phyloP scores from a whole-genome alignment of 2,888 invertebrate species.

The Campoplex capitator region DNA sequence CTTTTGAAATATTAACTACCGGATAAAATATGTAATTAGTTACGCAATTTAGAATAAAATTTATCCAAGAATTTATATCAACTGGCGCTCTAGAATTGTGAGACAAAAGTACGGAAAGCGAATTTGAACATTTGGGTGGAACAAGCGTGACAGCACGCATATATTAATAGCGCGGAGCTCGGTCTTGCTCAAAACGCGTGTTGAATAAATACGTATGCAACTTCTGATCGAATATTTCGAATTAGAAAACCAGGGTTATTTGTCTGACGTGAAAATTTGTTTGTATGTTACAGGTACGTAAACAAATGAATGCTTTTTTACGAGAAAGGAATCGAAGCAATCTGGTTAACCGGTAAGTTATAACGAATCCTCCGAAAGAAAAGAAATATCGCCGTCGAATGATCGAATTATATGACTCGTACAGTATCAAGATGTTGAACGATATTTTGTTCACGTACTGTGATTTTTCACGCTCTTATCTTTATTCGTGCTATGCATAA shows the following conservation, averaged over 20 bases:
- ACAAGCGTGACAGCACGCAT: not conserved
- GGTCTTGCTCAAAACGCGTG: constrained; percentile 55
- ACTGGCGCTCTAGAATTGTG: too few relatives aligned
- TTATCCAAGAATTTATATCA: too few relatives aligned
- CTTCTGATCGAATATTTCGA: constrained; percentile 71
- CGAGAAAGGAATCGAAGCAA: not conserved
- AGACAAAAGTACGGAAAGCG: too few relatives aligned
- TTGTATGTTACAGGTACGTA: constrained; percentile 77
- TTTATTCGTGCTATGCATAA: not conserved
- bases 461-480: not conserved
- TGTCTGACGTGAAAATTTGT: constrained; percentile 32
- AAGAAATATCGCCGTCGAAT: not conserved
- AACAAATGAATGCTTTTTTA: constrained; percentile 20
- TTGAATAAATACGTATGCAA: constrained; percentile 73
- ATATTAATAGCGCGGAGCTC: constrained; percentile 12
- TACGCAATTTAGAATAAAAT: too few relatives aligned
- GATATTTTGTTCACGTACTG: not conserved
- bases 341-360: constrained; percentile 31
- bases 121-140: too few relatives aligned
- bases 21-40: too few relatives aligned
- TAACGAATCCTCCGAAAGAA: not conserved
- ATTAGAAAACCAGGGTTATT: not conserved
- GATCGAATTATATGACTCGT: not conserved
- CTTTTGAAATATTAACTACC: too few relatives aligned
- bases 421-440: not conserved